Evolutionary conservation across 2,113 vertebrate genomes (phyloP).

Genomic region (Turdus rufiventris): DNA sequence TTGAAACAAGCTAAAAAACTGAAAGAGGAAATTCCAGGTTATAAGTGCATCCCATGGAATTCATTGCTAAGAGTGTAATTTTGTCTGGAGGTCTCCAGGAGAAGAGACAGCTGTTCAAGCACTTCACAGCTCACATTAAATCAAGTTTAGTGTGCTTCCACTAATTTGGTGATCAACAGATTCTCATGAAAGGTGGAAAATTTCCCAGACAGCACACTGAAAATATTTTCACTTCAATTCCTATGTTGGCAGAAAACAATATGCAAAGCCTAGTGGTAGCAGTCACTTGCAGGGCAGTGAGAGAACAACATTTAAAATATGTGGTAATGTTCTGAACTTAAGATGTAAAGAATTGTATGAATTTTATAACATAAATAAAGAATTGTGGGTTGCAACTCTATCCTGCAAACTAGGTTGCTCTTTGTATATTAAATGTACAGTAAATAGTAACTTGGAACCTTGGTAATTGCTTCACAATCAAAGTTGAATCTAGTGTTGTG

Average conservation of each 20-base stretch:
- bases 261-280: not conserved
- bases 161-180: not conserved
- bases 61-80: constrained; percentile 25
- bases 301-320: not conserved
- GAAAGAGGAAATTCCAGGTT: constrained; percentile 22
- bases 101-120: constrained; percentile 30
- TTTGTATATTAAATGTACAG: not conserved
- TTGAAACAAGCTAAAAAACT: not conserved
- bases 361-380: not conserved
- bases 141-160: not conserved
- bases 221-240: constrained; percentile 7
- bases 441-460: not conserved
- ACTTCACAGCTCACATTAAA: constrained; percentile 5
- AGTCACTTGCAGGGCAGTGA: not conserved
- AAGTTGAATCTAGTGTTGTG: not conserved
- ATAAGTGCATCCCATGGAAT: constrained; percentile 11
- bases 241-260: not conserved
- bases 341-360: not conserved
- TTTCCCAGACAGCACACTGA: not conserved
- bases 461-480: not conserved
- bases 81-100: constrained; percentile 50
- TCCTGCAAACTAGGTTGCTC: not conserved
- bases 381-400: not conserved
- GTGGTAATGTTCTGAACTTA: not conserved
- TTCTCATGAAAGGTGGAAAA: not conserved